phyloP scores from a whole-genome alignment of 2,113 vertebrate species.

The Rhinopomastus cyanomelas region DNA sequence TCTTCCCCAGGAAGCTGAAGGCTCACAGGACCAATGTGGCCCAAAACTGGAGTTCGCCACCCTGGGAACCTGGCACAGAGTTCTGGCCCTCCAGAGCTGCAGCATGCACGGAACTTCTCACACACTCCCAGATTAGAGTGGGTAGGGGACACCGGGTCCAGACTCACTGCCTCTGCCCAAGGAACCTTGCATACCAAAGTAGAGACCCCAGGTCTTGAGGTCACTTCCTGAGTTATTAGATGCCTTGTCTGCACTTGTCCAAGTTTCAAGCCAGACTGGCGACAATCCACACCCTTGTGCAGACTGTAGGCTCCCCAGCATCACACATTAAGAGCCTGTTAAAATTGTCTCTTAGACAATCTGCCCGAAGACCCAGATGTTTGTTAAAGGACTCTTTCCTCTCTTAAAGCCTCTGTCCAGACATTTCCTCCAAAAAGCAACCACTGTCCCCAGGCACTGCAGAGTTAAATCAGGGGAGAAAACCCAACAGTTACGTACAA shows the following conservation, averaged over 20 bases:
- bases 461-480: background rate
- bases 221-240: background rate
- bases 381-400: background rate
- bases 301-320: background rate
- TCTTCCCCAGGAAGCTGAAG: background rate
- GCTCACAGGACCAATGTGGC: fast-evolving
- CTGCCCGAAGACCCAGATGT: background rate
- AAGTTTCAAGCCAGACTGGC: background rate
- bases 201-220: background rate
- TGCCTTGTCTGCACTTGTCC: background rate
- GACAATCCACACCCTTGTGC: background rate
- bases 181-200: background rate
- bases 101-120: background rate
- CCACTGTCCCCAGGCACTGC: background rate
- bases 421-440: background rate
- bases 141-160: background rate
- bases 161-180: background rate
- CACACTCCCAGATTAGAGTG: background rate
- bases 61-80: background rate
- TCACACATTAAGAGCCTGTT: background rate
- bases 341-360: background rate
- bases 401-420: background rate
- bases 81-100: background rate
- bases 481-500: background rate
- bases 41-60: background rate